Evolutionary conservation across 2,113 vertebrate species (phyloP), one percentile per base, ranked within the genome.

Genomic region (Lampris incognitus): DNA sequence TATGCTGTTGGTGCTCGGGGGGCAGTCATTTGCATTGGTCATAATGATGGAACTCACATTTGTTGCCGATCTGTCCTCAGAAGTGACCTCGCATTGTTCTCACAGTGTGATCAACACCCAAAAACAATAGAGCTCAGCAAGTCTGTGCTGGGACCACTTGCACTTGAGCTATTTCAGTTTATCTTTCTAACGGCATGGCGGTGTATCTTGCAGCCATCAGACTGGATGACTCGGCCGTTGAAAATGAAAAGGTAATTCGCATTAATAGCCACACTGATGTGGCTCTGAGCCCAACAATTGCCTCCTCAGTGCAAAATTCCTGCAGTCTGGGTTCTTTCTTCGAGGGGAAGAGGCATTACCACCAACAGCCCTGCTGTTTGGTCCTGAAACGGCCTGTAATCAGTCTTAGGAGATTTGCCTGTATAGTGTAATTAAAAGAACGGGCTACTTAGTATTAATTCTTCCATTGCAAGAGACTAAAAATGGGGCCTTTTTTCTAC

Each of bases 381-480:
- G 51, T 65, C 3, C 39, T 5, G 40, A 56, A 51, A 51, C 69
- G 65, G 68, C 66, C 66, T 52, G 40, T 75, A 76, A 79, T 74
- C 66, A 67, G 55, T 72, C 78, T n/a, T 59, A 2, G 42, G 75
- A 55, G 69, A 71, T 83, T 80, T 68, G 42, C 75, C 2, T 48
- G 72, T 65, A 62, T 51, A 77, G 50, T 72, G 40, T 66, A 73
- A 79, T 86, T 66, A 89, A 82, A 79, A 83, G 71, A 78, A 72
- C 2, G 1, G 48, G 40, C 40, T 74, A 44, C 56, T 77, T 80
- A 39, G 44, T 82, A 74, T 78, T 42, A 76, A 60, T 79, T 78
- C 46, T 68, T 67, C 42, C 65, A 64, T 60, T 85, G 71, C 71
- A 68, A 69, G 64, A 68, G 68, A 76, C 55, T 85, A 76, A 89